phyloP scores from a whole-genome alignment of 1,140 invertebrate species.

The Tetraneura akinire region DNA sequence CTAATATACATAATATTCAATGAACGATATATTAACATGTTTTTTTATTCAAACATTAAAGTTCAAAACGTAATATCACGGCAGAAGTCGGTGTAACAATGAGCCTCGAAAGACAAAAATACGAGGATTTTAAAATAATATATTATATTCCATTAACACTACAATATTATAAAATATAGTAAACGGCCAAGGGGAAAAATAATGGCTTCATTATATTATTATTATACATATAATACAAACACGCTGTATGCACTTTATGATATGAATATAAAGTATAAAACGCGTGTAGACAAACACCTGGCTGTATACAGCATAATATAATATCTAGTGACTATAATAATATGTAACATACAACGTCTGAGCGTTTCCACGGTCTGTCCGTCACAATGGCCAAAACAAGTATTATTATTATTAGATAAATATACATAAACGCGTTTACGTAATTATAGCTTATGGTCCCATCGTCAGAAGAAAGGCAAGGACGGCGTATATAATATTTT shows the following conservation, averaged over 20 bases:
- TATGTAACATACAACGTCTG: conserved; percentile 11
- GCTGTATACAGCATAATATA: not conserved
- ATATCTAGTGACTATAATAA: not conserved
- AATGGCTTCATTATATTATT: conserved; percentile 20
- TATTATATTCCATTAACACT: conserved; percentile 23
- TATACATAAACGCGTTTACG: not conserved
- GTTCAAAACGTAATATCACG: too few species aligned
- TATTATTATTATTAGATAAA: conserved; percentile 4
- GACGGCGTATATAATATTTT: not conserved
- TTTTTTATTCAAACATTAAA: not conserved
- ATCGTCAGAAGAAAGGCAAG: too few species aligned
- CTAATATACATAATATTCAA: not conserved
- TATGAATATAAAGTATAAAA: not conserved
- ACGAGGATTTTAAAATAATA: not conserved
- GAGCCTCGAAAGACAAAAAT: not conserved
- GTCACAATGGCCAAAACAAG: conserved; percentile 29
- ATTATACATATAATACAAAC: not conserved
- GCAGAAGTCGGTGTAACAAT: too few species aligned
- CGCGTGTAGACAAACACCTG: conserved; percentile 16
- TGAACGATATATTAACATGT: not conserved
- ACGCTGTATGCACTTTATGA: too few species aligned
- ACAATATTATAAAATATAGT: too few species aligned
- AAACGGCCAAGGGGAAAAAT: not conserved
- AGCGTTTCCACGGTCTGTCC: conserved; percentile 39
- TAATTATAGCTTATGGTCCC: not conserved